Percentiles rank a stretch among this genome's conserved stretches.
phyloP scores from a whole-genome alignment of 1,140 invertebrate species.

The Galleria mellonella region DNA sequence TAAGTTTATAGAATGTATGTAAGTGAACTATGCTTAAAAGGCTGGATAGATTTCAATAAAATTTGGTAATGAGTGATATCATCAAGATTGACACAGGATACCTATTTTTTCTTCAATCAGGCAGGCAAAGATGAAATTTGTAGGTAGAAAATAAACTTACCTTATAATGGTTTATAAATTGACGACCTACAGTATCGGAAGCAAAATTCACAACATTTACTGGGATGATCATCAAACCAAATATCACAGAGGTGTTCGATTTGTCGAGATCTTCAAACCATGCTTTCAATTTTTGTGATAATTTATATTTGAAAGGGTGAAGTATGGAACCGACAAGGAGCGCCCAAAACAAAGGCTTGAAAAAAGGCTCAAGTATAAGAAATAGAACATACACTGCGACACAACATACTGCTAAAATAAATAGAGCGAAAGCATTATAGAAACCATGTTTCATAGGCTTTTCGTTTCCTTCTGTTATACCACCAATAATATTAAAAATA shows the following conservation, averaged over 20 bases:
- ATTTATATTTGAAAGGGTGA: slow-evolving; percentile 89
- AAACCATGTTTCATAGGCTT: slow-evolving; percentile 91
- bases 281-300: slow-evolving; percentile 80
- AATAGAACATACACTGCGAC: slow-evolving; percentile 87
- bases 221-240: slow-evolving; percentile 85
- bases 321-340: slow-evolving; percentile 92
- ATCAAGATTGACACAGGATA: too few species aligned
- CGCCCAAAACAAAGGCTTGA: slow-evolving; percentile 95
- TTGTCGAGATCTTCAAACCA: slow-evolving; percentile 82
- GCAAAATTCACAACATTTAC: slow-evolving; percentile 81
- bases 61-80: too few species aligned
- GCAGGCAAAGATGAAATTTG: too few species aligned
- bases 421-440: slow-evolving; percentile 88
- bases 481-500: slow-evolving; percentile 66
- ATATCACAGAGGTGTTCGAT: slow-evolving; percentile 76
- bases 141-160: slow-evolving; percentile 32
- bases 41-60: too few species aligned
- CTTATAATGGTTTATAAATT: slow-evolving; percentile 77
- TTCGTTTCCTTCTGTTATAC: slow-evolving; percentile 75
- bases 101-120: too few species aligned
- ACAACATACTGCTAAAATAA: slow-evolving; percentile 79
- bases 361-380: slow-evolving; percentile 87
- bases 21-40: too few species aligned
- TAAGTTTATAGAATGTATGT: too few species aligned
- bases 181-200: slow-evolving; percentile 82